phyloP scores from a whole-genome alignment of 2,888 invertebrate genomes.

The Villa cingulata region DNA sequence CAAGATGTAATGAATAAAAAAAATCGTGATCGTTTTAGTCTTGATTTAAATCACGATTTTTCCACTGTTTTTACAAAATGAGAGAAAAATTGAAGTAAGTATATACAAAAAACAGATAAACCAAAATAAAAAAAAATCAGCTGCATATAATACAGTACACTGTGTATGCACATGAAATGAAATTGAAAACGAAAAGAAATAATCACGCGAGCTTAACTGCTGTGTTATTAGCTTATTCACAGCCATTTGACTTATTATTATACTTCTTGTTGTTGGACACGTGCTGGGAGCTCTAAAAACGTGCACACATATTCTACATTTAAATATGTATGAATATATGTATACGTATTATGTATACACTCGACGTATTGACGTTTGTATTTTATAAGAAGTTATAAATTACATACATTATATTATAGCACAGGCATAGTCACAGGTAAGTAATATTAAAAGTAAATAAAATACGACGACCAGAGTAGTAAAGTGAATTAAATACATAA shows the following conservation, averaged over 20 bases:
- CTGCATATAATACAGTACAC: no score
- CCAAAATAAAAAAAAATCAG: no score
- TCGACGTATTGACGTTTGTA: no score
- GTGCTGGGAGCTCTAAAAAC: slow-evolving; percentile 9
- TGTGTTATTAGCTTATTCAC: slow-evolving; percentile 12
- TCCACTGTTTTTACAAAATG: neutral
- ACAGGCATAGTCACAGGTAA: neutral
- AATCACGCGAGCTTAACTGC: slow-evolving; percentile 13
- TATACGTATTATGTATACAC: neutral
- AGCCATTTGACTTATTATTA: slow-evolving; percentile 7
- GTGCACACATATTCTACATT: neutral
- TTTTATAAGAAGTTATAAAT: no score
- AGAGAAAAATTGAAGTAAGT: no score
- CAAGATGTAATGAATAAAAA: neutral
- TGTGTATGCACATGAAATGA: no score
- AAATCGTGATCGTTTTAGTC: neutral
- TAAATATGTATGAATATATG: neutral
- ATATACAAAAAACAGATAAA: no score
- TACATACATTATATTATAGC: no score
- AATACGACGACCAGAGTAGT: no score
- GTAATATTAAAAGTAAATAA: no score
- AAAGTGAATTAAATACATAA: no score
- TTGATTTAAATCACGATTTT: neutral
- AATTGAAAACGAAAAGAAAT: neutral
- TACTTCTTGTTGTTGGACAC: slow-evolving; percentile 13